Conservation (phyloP, 2,113 vertebrate species). For the Desmodus rotundus region DNA sequence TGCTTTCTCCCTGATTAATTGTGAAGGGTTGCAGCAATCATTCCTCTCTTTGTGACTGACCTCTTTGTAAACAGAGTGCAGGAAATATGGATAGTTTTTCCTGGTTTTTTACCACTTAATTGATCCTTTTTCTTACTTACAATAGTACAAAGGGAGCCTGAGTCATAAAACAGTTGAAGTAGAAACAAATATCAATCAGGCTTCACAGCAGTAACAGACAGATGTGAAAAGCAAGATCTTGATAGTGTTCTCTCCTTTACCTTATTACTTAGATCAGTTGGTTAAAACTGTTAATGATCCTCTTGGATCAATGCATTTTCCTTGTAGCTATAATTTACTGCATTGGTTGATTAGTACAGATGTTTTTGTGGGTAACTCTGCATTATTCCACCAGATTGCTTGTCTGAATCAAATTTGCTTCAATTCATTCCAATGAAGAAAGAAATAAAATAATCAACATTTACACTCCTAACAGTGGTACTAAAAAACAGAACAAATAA, state of each 20-base stretch:
- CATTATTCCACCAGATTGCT: conserved; percentile 81
- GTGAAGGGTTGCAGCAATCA: conserved; percentile 82
- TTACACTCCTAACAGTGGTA: conserved; percentile 72
- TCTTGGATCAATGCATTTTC: conserved; percentile 84
- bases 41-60: conserved; percentile 77
- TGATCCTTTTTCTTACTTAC: conserved; percentile 68
- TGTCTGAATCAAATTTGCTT: conserved; percentile 81
- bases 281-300: conserved; percentile 85
- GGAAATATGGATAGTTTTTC: conserved; percentile 59
- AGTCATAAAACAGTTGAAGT: conserved; percentile 66
- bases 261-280: conserved; percentile 82
- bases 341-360: conserved; percentile 81
- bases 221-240: conserved; percentile 78
- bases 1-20: conserved; percentile 78
- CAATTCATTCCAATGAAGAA: conserved; percentile 82
- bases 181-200: conserved; percentile 45
- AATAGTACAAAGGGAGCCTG: conserved; percentile 60
- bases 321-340: conserved; percentile 84
- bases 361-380: conserved; percentile 80
- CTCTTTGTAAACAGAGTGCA: conserved; percentile 78
- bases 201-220: conserved; percentile 65
- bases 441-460: conserved; percentile 81
- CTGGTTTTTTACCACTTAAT: conserved; percentile 65
- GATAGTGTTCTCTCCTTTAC: conserved; percentile 78
- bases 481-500: conserved; percentile 69